Evolutionary conservation across 2,888 invertebrate genomes (phyloP).

Genomic region (Euplexia lucipara): DNA sequence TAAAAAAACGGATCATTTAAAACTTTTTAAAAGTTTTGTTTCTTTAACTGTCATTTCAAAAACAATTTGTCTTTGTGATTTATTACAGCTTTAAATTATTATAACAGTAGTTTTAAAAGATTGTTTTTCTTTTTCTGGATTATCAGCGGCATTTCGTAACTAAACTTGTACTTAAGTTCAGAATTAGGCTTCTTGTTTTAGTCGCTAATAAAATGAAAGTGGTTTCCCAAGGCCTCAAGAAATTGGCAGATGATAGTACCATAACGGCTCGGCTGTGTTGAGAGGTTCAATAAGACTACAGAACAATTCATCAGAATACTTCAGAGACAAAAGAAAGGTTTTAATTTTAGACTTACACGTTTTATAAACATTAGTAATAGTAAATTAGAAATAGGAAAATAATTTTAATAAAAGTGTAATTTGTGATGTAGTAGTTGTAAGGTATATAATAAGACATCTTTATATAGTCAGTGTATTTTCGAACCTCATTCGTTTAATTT

Average conservation of each 20-base stretch:
- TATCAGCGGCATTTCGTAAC: constrained; percentile 8
- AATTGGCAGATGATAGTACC: constrained; percentile 27
- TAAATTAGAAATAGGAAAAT: too few relatives aligned
- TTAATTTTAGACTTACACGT: neutral
- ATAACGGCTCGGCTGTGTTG: neutral
- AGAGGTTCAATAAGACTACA: neutral
- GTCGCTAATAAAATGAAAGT: constrained; percentile 23
- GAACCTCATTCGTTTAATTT: too few relatives aligned
- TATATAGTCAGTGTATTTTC: too few relatives aligned
- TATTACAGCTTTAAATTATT: neutral
- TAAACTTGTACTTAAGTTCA: constrained; percentile 21
- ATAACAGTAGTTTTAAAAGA: neutral
- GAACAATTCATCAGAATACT: constrained; percentile 5
- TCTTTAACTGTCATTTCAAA: neutral
- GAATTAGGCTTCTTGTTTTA: constrained; percentile 22
- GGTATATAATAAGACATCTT: too few relatives aligned
- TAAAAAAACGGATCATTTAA: too few relatives aligned
- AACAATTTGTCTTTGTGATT: constrained; percentile 8
- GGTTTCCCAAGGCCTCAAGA: constrained; percentile 8
- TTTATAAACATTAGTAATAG: too few relatives aligned
- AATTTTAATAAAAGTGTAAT: too few relatives aligned
- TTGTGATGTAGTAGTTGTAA: too few relatives aligned
- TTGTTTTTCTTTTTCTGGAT: neutral
- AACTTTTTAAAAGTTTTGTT: neutral
- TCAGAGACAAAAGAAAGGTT: neutral